Base-by-base conservation (phyloP, 2,888 invertebrate species). In the Drosophila histrio region DNA sequence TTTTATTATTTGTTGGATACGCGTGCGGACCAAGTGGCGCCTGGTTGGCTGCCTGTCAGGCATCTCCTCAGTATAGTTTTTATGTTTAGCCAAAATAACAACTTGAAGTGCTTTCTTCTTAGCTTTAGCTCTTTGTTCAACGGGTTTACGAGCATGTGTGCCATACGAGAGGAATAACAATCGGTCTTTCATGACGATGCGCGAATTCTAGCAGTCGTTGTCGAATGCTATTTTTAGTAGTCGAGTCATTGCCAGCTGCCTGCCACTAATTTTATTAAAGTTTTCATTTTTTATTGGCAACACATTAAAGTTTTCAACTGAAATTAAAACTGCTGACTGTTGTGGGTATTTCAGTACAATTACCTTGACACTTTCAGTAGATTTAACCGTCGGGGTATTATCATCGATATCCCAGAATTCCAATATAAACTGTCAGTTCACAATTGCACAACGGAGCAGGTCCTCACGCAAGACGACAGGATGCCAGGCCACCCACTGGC, bases 321-420 rank as follows among this genome's bases (percentile, higher is more conserved):
- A 30, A 57, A 36, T 15, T 22, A 44, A 38, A 57, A 39, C 44
- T 57, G 21, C 19, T 13, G 11, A n/a, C 15, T 17, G 36, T 21
- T 47, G 34, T 1, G 44, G 34, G 22, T 60, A 56, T 62, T 64
- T 49, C 8, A 50, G 61, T 64, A 60, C 66, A 78, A 80, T 76
- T 73, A 70, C 71, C 65, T 59, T 46, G 72, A 77, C 64, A 69
- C 77, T 77, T 79, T 49, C 82, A 64, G 52, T 66, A 66, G 65
- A 74, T 69, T 84, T 65, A 65, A 53, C 71, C 32, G 24, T 34
- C 13, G 28, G 62, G 24, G 13, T 32, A 43, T 41, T 11, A 43
- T 13, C 21, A 22, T 28, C 30, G 8, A 21, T 39, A 24, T 44
- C 34, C 19, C 11, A 19, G 30, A 17, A 19, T 11, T 39, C 19